phyloP scores from a whole-genome alignment of 1,140 invertebrate species.

The Marisa cornuarietis region DNA sequence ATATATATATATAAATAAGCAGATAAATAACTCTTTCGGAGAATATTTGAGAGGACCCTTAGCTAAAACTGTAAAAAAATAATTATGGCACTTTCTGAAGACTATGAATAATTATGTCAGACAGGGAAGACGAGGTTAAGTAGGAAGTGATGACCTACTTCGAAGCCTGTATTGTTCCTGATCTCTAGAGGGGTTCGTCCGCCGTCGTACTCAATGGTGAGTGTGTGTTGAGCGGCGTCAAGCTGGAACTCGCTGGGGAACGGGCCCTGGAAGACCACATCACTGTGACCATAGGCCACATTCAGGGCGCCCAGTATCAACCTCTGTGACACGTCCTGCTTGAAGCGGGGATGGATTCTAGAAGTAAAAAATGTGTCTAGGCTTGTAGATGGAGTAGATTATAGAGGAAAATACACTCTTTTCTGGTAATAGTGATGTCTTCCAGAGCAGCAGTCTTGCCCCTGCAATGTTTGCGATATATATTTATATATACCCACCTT shows the following conservation, averaged over 20 bases:
- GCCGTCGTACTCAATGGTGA: background rate
- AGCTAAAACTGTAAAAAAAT: background rate
- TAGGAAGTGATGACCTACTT: slow-evolving; percentile 26
- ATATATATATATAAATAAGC: too few relatives aligned
- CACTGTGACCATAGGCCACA: slow-evolving; percentile 34
- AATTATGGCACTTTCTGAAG: background rate
- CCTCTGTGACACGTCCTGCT: slow-evolving; percentile 42
- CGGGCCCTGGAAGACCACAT: slow-evolving; percentile 27
- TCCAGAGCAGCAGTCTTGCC: too few relatives aligned
- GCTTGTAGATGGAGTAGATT: too few relatives aligned
- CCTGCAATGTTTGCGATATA: too few relatives aligned
- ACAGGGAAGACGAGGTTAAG: background rate
- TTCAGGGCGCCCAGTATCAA: slow-evolving; percentile 33
- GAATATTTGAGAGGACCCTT: background rate
- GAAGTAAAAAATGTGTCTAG: background rate
- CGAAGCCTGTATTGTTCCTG: slow-evolving; percentile 39
- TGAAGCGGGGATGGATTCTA: slow-evolving; percentile 47
- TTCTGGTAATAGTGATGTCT: too few relatives aligned
- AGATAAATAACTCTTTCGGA: accelerated
- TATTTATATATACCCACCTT: too few relatives aligned
- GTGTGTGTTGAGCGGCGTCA: background rate
- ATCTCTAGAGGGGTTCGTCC: slow-evolving; percentile 12
- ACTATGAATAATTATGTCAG: background rate
- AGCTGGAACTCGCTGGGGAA: slow-evolving; percentile 17
- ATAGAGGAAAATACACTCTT: background rate